Evolutionary conservation across 2,888 invertebrate genomes (phyloP), one percentile per base, ranked within the genome.

Genomic region (Arrhopalites spinosus): DNA sequence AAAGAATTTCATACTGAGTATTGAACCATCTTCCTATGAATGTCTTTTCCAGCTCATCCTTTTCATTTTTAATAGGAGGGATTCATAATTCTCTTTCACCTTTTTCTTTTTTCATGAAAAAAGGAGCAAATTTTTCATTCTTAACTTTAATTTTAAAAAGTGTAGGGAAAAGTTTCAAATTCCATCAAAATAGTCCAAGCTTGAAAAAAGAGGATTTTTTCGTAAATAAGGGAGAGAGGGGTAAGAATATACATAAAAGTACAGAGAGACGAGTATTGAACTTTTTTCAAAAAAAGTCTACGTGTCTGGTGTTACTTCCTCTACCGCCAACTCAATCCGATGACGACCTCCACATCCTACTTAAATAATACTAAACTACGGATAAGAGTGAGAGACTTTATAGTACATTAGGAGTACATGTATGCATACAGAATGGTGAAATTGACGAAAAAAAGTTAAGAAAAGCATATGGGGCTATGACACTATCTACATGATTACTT

Each of bases 1-100:
- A 75, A 75, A 70, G 66, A 75, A 75, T 75, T 75, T 75, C 69
- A 70, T 75, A 75, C 75, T 75, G 70, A 61, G 36, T 72, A 72
- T 50, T 59, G 61, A 43, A 27, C 29, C 43, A 29, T 36, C 36
- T 70, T n/a, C n/a, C n/a, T n/a, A n/a, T n/a, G n/a, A n/a, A n/a
- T n/a, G n/a, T n/a, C n/a, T n/a, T n/a, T n/a, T n/a, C n/a, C n/a
- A n/a, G n/a, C n/a, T n/a, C n/a, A n/a, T n/a, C n/a, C n/a, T n/a
- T n/a, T n/a, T n/a, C n/a, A n/a, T n/a, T n/a, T n/a, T n/a, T n/a
- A n/a, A n/a, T n/a, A n/a, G n/a, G n/a, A n/a, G n/a, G n/a, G n/a
- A n/a, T n/a, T n/a, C n/a, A n/a, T n/a, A n/a, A 20, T 30, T 25
- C 53, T 29, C 53, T 50, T 7, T 17, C 29, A 25, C 7, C 53